Conservation (phyloP, 2,797 vertebrate species). For the Sorex maritimensis region DNA sequence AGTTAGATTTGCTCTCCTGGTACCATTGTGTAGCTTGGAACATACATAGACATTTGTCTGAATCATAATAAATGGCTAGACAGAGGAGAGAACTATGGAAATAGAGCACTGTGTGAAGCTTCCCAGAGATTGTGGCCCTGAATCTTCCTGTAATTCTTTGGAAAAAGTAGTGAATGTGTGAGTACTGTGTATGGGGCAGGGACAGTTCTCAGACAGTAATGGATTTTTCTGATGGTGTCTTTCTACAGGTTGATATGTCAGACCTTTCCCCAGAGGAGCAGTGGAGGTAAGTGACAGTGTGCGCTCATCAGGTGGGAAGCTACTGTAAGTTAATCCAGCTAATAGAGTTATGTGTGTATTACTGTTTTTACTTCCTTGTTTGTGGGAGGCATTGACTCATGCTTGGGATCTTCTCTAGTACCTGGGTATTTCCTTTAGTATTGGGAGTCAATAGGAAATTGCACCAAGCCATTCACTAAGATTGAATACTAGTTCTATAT, state of each 20-base stretch:
- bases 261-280: slow-evolving; percentile 97
- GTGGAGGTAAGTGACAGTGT: slow-evolving; percentile 95
- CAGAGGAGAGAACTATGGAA: slow-evolving; percentile 28
- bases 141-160: slow-evolving; percentile 51
- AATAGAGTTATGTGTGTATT: not conserved
- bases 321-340: slow-evolving; percentile 11
- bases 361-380: slow-evolving; percentile 30
- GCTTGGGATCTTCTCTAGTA: slow-evolving; percentile 41
- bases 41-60: not conserved
- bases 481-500: slow-evolving; percentile 65
- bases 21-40: slow-evolving; percentile 22
- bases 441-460: slow-evolving; percentile 42
- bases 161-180: slow-evolving; percentile 49
- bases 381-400: slow-evolving; percentile 32
- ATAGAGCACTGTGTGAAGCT: slow-evolving; percentile 7
- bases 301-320: slow-evolving; percentile 31
- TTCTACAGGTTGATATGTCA: slow-evolving; percentile 94
- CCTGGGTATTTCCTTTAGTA: slow-evolving; percentile 40
- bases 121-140: not conserved
- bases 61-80: not conserved
- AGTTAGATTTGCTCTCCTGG: not conserved
- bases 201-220: not conserved
- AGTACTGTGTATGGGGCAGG: slow-evolving; percentile 31
- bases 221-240: slow-evolving; percentile 43
- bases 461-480: not conserved